Base-by-base conservation (phyloP, 2,797 vertebrate genomes). In the Graptemys geographica region DNA sequence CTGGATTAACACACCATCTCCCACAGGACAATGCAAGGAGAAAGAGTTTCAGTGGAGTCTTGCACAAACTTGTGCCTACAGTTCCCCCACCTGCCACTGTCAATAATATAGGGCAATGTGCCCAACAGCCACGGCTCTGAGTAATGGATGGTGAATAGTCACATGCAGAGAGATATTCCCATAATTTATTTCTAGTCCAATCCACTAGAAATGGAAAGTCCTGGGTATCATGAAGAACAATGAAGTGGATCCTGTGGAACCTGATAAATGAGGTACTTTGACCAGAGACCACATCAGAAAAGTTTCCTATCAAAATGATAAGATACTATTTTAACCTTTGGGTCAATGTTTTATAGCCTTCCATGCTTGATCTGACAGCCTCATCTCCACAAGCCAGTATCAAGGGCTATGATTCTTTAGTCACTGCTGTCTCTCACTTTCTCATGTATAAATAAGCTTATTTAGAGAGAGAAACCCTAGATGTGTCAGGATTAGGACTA, bases 391-490 rank as follows among this genome's bases (percentile, higher is more conserved):
- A 8, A 52, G 19, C 53, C 33, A 69, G 53, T n/a, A 56, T 18
- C 52, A 85, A 10, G 1, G 59, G 78, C 85, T 86, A 47, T 15
- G 53, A 18, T 81, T 74, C 53, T 57, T 31, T 81, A 74, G 41
- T 51, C 53, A 55, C 53, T 3, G 3, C 53, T 55, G 53, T 51
- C 15, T 21, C 27, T 8, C 31, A 78, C 16, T 2, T 1, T 33
- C 53, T 59, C 13, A 74, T 69, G 23, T 2, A 1, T 31, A 89
- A 83, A 55, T 8, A 80, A 6, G 13, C 16, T 10, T 1, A 16
- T 87, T n/a, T 21, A 16, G 1, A 81, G 65, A 82, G 3, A 51
- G 78, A 84, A 79, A 83, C 7, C 0, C 2, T 19, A 47, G 5
- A 6, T 19, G 19, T 8, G 13, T 28, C 31, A 18, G 2, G 12